Conservation (phyloP, 2,888 invertebrate genomes). For the Clitarchus hookeri region DNA sequence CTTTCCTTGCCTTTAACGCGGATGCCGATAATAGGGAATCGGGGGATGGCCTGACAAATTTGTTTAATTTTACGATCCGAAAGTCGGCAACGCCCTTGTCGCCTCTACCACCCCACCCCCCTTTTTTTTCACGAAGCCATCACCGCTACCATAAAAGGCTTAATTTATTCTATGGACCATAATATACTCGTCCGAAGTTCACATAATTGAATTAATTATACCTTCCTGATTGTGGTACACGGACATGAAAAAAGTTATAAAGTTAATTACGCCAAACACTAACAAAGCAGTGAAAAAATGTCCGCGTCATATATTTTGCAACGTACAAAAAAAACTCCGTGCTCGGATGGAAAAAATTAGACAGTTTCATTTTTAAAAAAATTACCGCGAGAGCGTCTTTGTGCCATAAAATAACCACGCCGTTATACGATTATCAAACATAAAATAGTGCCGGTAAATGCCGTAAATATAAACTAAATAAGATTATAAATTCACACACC, state of each 20-base stretch:
- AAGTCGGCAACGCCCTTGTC: neutral
- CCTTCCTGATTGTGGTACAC: neutral
- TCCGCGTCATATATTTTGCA: neutral
- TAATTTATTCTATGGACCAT: constrained; percentile 10
- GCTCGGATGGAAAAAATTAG: too few species aligned
- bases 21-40: neutral
- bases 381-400: too few species aligned
- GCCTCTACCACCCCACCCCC: neutral
- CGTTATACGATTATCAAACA: too few species aligned
- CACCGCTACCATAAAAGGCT: neutral
- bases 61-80: constrained; percentile 14
- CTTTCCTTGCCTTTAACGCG: neutral
- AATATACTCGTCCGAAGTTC: neutral
- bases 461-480: too few species aligned
- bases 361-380: too few species aligned
- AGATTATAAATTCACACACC: too few species aligned
- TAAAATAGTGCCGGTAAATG: too few species aligned
- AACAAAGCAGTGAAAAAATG: neutral
- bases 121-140: neutral
- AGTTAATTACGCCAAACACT: neutral
- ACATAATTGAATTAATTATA: constrained; percentile 14
- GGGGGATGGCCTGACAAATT: neutral
- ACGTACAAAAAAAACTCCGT: neutral
- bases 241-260: neutral
- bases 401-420: too few species aligned